Percentiles rank a stretch among this genome's conserved stretches.
phyloP scores from a whole-genome alignment of 2,888 invertebrate species.

The Euplexia lucipara region DNA sequence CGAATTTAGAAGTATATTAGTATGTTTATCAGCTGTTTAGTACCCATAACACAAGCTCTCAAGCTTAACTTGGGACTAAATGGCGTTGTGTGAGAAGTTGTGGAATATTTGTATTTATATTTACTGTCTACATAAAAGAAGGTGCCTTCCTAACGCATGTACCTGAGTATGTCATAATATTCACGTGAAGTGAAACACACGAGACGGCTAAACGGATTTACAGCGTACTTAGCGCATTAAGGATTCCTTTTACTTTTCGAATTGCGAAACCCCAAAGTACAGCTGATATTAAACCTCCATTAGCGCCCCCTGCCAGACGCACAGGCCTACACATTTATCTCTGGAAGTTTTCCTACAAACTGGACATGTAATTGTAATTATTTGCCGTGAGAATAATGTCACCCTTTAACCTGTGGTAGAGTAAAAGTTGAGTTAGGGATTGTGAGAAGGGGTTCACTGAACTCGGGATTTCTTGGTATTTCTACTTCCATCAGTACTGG shows the following conservation, averaged over 20 bases:
- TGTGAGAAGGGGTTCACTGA: not conserved
- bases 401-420: constrained; percentile 16
- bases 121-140: not conserved
- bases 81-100: no score
- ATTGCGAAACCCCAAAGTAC: constrained; percentile 53
- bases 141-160: constrained; percentile 8
- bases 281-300: constrained; percentile 56
- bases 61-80: no score
- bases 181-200: constrained; percentile 40
- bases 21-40: no score
- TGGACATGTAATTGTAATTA: constrained; percentile 49
- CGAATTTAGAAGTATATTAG: no score
- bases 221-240: constrained; percentile 58
- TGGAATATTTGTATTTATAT: no score
- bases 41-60: no score
- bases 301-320: constrained; percentile 43
- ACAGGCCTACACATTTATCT: constrained; percentile 34
- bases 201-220: constrained; percentile 56
- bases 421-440: constrained; percentile 8
- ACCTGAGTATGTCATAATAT: constrained; percentile 34
- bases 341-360: constrained; percentile 41
- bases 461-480: not conserved
- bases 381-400: constrained; percentile 18
- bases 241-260: constrained; percentile 61
- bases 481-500: not conserved